Base-by-base conservation (phyloP, 2,113 vertebrate genomes). In the Gallinago paraguaiae region DNA sequence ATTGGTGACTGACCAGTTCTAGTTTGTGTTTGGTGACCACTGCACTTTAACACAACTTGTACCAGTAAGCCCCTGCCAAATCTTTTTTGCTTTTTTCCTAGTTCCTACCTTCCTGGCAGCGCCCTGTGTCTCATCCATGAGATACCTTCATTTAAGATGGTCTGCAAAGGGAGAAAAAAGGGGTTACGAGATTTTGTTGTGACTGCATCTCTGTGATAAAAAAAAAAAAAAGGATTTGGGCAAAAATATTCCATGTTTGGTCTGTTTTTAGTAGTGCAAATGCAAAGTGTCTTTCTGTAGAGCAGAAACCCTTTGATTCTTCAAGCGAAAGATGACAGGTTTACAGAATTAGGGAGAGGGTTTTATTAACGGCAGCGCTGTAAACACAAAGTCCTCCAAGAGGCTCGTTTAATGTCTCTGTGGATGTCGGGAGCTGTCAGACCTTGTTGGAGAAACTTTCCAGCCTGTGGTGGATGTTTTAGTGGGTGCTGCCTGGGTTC, bases 281-380 rank as follows among this genome's bases (percentile, higher is more conserved):
- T 95, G 92, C 68, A 77, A 88, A 86, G 30, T 81, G 79, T 92
- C 90, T 92, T 88, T 96, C 78, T 90, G 91, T 90, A 77, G 70
- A 95, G 50, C 81, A 91, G 63, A 87, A 95, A 90, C 17, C 17
- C 88, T 96, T 96, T 95, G 94, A 96, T 96, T 96, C 71, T 88
- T 93, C 88, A 90, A 56, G 88, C 2, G 0, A 78, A 84, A 90
- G 71, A 70, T 94, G 91, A 79, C 90, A 86, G 76, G 68, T 97
- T 95, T 88, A 94, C 82, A 90, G 93, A 96, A 93, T 94, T 90
- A 78, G 90, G 91, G 82, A 90, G 90, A 83, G 39, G 25, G 35
- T 82, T 97, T 93, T 88, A 92, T 93, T 95, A 96, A 83, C 43
- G 7, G 56, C 90, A 93, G 30, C 78, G 82, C 92, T 94, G 92